Percentiles rank a stretch among this genome's conserved stretches.
Conservation (phyloP, 2,797 vertebrate species). For the Heterohyrax brucei region DNA sequence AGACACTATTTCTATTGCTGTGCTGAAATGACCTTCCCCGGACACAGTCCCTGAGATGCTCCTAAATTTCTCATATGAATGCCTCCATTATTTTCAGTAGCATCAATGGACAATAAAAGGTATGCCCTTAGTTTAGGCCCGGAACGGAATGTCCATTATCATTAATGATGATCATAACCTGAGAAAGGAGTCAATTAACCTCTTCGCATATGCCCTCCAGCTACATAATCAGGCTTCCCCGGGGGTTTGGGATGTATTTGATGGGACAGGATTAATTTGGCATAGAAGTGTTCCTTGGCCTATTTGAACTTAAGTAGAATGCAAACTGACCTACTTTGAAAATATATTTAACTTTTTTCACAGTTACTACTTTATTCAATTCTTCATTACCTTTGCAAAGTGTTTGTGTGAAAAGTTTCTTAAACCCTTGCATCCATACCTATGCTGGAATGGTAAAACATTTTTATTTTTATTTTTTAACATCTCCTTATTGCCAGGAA, state of each 20-base stretch:
- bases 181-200: slow-evolving; percentile 77
- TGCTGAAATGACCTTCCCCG: slow-evolving; percentile 62
- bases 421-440: slow-evolving; percentile 44
- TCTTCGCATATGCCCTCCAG: slow-evolving; percentile 74
- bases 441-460: slow-evolving; percentile 16
- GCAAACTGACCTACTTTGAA: slow-evolving; percentile 82
- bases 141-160: slow-evolving; percentile 80
- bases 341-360: slow-evolving; percentile 81
- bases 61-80: slow-evolving; percentile 66
- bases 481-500: slow-evolving; percentile 37
- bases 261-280: slow-evolving; percentile 78
- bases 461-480: background rate
- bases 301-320: slow-evolving; percentile 82
- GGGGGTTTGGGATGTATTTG: slow-evolving; percentile 57
- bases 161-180: slow-evolving; percentile 83
- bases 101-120: slow-evolving; percentile 78
- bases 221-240: slow-evolving; percentile 62
- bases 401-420: slow-evolving; percentile 75
- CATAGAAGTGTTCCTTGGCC: slow-evolving; percentile 78
- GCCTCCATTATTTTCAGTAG: slow-evolving; percentile 76
- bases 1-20: background rate
- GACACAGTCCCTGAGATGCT: slow-evolving; percentile 48
- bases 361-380: slow-evolving; percentile 59
- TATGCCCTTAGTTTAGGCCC: slow-evolving; percentile 81
- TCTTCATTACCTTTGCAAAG: slow-evolving; percentile 70